Conservation (phyloP, 2,797 vertebrate genomes). For the Balearica regulorum region DNA sequence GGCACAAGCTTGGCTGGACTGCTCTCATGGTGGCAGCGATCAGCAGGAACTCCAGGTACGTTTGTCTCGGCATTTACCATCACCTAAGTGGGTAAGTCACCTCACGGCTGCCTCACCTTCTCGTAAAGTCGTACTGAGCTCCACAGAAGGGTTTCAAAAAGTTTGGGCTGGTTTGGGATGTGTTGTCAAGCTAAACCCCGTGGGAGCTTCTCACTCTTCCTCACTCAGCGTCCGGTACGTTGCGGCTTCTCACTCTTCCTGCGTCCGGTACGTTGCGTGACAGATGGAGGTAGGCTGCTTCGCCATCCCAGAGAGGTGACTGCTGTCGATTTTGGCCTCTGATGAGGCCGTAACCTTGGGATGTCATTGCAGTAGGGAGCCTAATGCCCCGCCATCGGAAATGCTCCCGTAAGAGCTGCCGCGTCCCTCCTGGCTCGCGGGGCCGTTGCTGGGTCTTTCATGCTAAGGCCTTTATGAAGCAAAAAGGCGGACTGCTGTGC, state of each 20-base stretch:
- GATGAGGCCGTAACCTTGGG: not conserved
- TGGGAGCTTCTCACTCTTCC: not conserved
- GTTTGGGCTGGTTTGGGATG: not conserved
- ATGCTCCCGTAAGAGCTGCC: accelerated
- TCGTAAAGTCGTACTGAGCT: not conserved
- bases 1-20: conserved; percentile 92
- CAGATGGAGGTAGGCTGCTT: not conserved
- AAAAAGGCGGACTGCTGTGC: not conserved
- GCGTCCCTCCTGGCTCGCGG: not conserved
- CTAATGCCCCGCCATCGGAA: not conserved
- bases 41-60: conserved; percentile 86
- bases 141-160: accelerated
- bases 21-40: conserved; percentile 94
- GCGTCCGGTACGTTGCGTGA: accelerated
- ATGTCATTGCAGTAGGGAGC: accelerated
- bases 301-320: accelerated
- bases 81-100: accelerated
- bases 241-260: not conserved
- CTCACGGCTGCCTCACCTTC: not conserved
- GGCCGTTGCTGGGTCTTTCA: not conserved
- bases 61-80: accelerated
- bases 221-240: accelerated
- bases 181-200: not conserved
- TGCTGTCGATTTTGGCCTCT: not conserved
- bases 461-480: not conserved